Percentiles rank a stretch among this genome's conserved stretches.
Conservation (phyloP, 2,888 invertebrate species). For the Yponomeuta cagnagella region DNA sequence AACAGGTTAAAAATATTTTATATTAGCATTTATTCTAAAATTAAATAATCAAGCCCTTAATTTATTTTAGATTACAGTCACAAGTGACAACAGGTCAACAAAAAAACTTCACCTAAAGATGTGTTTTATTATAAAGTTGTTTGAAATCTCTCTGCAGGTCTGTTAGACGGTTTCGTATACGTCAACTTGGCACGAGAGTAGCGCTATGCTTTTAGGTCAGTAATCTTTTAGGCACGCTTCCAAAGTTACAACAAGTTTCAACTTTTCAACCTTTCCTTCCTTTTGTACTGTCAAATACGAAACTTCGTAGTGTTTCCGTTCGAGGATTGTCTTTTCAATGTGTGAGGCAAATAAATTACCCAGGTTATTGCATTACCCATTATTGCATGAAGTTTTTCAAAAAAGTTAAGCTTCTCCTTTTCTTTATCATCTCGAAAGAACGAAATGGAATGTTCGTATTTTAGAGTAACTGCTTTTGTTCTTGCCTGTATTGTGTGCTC, state of each 20-base stretch:
- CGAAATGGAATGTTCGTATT: no score
- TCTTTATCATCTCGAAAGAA: no score
- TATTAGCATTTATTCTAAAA: no score
- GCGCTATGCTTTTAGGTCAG: constrained; percentile 62
- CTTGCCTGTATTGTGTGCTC: neutral
- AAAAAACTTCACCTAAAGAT: neutral
- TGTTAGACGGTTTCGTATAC: constrained; percentile 64
- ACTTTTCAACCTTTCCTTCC: constrained; percentile 23
- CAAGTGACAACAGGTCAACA: no score
- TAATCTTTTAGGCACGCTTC: constrained; percentile 54
- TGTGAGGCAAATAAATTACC: no score
- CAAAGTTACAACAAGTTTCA: constrained; percentile 34
- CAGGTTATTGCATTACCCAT: no score
- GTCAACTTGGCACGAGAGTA: constrained; percentile 56
- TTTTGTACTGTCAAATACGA: constrained; percentile 4
- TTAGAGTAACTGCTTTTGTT: neutral
- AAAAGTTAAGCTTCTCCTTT: no score
- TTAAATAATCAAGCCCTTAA: no score
- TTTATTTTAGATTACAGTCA: no score
- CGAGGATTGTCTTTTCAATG: neutral
- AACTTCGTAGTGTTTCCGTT: neutral
- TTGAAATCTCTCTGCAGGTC: constrained; percentile 42
- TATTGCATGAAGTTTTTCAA: no score
- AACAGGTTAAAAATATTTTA: no score
- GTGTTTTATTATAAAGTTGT: neutral